Conservation (phyloP, 2,113 vertebrate species). For the Anhinga rufa region DNA sequence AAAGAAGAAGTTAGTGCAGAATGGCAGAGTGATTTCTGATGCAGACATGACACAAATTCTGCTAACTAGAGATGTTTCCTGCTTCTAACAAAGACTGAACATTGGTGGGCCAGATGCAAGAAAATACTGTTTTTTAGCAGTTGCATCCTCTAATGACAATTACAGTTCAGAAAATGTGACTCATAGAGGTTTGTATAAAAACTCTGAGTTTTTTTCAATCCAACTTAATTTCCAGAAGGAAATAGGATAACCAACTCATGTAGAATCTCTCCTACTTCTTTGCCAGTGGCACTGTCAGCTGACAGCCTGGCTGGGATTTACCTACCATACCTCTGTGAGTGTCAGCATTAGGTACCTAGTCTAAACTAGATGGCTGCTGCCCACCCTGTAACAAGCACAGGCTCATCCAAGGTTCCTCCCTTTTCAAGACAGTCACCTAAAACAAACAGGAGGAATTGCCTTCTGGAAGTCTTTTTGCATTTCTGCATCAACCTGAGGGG, state of each 20-base stretch:
- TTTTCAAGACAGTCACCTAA: neutral
- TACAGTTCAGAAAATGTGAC: neutral
- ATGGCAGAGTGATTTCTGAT: neutral
- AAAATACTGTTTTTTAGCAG: neutral
- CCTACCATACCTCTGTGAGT: too few species aligned
- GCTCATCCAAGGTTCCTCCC: neutral
- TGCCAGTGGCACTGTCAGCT: neutral
- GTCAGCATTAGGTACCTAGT: neutral
- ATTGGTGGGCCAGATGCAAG: neutral
- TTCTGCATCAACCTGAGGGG: neutral
- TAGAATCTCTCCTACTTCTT: neutral
- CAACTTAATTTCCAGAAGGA: neutral
- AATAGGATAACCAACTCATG: neutral
- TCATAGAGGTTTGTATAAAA: neutral
- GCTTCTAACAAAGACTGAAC: neutral
- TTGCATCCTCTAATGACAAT: neutral
- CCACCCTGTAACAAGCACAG: too few species aligned
- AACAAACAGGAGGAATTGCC: too few species aligned
- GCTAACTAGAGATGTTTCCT: neutral
- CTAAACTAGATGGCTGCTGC: neutral
- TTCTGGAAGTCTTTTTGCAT: neutral
- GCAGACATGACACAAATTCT: neutral
- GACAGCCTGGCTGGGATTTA: neutral
- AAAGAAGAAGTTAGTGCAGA: neutral
- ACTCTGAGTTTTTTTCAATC: neutral